Percentiles rank a stretch among this genome's conserved stretches.
These are phyloP conservation scores for Sarcophaga variegata DNA, from an alignment of 2,888 invertebrate genomes.

Conservation along the genomic window DNA sequence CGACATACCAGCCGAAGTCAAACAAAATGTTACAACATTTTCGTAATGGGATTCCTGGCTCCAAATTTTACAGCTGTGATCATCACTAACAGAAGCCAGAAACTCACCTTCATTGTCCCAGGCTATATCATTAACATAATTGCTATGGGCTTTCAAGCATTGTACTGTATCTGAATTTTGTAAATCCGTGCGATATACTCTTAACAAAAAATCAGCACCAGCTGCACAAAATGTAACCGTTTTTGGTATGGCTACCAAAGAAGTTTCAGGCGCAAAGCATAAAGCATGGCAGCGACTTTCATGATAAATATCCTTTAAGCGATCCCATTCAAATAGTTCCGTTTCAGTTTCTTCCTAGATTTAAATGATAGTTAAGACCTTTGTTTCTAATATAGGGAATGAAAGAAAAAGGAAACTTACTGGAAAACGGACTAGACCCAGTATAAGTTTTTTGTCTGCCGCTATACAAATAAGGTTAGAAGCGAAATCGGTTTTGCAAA, in stretches of 20 bases:
- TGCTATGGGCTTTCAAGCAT: conserved; percentile 84
- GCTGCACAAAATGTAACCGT: conserved; percentile 82
- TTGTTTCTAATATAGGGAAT: neutral
- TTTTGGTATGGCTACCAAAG: conserved; percentile 84
- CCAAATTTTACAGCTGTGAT: conserved; percentile 89
- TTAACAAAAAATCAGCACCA: conserved; percentile 84
- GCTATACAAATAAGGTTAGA: conserved; percentile 85
- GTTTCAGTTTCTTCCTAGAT: conserved; percentile 83
- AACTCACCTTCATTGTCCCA: conserved; percentile 87
- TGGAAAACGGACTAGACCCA: conserved; percentile 84
- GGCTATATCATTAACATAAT: conserved; percentile 87
- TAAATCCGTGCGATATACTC: conserved; percentile 84
- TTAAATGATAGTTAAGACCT: neutral
- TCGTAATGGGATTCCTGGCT: conserved; percentile 82
- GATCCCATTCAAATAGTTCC: conserved; percentile 83
- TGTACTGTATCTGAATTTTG: conserved; percentile 81
- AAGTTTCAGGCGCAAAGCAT: conserved; percentile 85
- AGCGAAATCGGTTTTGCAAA: conserved; percentile 86
- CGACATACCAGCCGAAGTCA: conserved; percentile 86
- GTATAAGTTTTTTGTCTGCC: conserved; percentile 83
- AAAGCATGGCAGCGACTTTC: conserved; percentile 84
- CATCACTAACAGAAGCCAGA: conserved; percentile 89
- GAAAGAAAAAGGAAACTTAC: conserved; percentile 78
- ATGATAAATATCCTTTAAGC: conserved; percentile 84
- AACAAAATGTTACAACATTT: conserved; percentile 84